Evolutionary conservation across 1,140 invertebrate genomes (phyloP), one percentile per base, ranked within the genome.

Genomic region (Batillaria attramentaria): DNA sequence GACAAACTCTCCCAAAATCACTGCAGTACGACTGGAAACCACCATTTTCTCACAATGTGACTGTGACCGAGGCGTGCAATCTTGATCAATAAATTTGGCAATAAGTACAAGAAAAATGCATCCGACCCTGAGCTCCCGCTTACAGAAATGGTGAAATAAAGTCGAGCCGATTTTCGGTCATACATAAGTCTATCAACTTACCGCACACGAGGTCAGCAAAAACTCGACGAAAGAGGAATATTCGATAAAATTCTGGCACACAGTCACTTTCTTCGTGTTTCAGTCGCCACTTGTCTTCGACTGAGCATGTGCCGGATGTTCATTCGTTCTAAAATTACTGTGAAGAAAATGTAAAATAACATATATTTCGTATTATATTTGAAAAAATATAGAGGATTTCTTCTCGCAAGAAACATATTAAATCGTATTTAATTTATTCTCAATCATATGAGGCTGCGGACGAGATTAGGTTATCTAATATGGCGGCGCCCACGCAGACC

Each of bases 401-500:
- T 66, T 77, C 42, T 72, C n/a, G n/a, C n/a, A n/a, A n/a, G n/a
- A n/a, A n/a, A n/a, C n/a, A n/a, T n/a, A n/a, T n/a, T n/a, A n/a
- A n/a, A 20, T 57, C 33, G 72, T 2, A 35, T 41, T 18, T 28
- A 62, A 10, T 13, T 62, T 28, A 62, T 62, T 28, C n/a, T 62
- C n/a, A 10, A 62, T 62, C n/a, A 28, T 62, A 62, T 62, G n/a
- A 18, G 39, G 39, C 3, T 66, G 31, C n/a, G n/a, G n/a, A 60
- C 39, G 77, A 72, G 77, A 79, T 65, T 76, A 54, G 13, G 13
- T 68, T 70, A 77, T 28, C 31, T 60, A 87, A 85, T 4, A 88
- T 88, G 87, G 85, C 87, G 43, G 84, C 87, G 72, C 72, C 87
- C 86, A 85, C 60, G 66, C 69, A 77, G 20, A 70, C 78, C 69